Percentiles rank a stretch among this genome's conserved stretches.
Evolutionary conservation across 2,113 vertebrate species (phyloP).

Genomic region (Nothoprocta perdicaria): DNA sequence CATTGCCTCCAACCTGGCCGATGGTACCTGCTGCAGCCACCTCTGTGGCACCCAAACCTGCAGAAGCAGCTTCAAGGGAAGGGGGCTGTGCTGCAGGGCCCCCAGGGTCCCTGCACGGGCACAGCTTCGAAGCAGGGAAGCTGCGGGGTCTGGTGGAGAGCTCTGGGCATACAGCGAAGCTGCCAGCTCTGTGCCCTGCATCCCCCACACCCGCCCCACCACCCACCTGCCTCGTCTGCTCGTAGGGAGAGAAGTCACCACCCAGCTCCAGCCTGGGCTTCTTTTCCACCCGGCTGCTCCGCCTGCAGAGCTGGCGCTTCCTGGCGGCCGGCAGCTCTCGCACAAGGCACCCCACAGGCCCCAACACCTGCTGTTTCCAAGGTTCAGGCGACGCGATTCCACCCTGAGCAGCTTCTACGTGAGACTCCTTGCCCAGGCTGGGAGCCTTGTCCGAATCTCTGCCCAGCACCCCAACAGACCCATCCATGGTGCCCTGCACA

Average conservation of each 20-base stretch:
- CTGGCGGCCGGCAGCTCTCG: neutral
- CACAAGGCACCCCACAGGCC: rapidly evolving
- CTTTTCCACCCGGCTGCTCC: neutral
- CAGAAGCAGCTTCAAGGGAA: neutral
- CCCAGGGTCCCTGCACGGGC: neutral
- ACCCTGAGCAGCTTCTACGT: rapidly evolving
- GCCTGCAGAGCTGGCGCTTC: conserved; percentile 14
- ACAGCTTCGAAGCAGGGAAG: neutral
- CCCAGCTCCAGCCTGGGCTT: conserved; percentile 33
- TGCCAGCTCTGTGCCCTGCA: neutral
- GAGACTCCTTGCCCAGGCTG: neutral
- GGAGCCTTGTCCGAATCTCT: neutral
- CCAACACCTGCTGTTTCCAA: rapidly evolving
- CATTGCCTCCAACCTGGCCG: rapidly evolving
- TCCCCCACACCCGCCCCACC: neutral
- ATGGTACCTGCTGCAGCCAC: neutral
- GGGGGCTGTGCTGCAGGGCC: rapidly evolving
- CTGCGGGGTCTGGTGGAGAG: neutral
- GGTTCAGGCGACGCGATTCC: neutral
- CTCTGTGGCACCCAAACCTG: neutral
- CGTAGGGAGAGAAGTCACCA: neutral
- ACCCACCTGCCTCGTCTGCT: rapidly evolving
- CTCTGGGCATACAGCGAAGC: neutral
- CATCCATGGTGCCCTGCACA: rapidly evolving
- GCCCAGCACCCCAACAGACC: neutral